These are phyloP conservation scores for Simalia tracyae DNA, from an alignment of 2,797 vertebrate species.

Conservation along the genomic window DNA sequence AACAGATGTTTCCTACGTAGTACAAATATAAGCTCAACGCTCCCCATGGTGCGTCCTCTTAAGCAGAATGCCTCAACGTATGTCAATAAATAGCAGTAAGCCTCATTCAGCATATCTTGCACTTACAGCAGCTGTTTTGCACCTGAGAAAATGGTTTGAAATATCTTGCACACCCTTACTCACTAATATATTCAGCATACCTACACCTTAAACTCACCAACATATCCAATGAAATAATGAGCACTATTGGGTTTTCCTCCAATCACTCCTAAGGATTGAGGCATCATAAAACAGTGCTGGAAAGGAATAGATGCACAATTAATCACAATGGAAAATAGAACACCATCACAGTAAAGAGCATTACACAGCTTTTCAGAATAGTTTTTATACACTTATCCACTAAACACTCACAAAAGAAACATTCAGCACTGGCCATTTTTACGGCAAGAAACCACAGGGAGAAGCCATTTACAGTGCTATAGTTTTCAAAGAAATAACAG, in stretches of 20 bases:
- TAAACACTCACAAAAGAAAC: background rate
- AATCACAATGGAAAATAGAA: slow-evolving; percentile 44
- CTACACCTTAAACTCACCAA: slow-evolving; percentile 81
- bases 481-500: background rate
- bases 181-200: background rate
- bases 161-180: background rate
- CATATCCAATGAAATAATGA: slow-evolving; percentile 98
- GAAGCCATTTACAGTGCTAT: background rate
- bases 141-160: background rate
- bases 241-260: slow-evolving; percentile 99
- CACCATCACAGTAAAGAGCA: slow-evolving; percentile 28
- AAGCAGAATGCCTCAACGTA: background rate
- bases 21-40: background rate
- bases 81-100: background rate
- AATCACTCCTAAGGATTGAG: slow-evolving; percentile 96
- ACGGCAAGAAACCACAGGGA: slow-evolving; percentile 29
- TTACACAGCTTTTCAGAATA: background rate
- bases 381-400: background rate
- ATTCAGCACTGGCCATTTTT: slow-evolving; percentile 5
- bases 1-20: background rate
- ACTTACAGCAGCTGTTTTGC: background rate
- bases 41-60: background rate
- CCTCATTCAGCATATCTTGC: background rate
- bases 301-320: slow-evolving; percentile 64
- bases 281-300: slow-evolving; percentile 98